Base-by-base conservation (phyloP, 2,888 invertebrate species). In the Tetrapedia diversipes region DNA sequence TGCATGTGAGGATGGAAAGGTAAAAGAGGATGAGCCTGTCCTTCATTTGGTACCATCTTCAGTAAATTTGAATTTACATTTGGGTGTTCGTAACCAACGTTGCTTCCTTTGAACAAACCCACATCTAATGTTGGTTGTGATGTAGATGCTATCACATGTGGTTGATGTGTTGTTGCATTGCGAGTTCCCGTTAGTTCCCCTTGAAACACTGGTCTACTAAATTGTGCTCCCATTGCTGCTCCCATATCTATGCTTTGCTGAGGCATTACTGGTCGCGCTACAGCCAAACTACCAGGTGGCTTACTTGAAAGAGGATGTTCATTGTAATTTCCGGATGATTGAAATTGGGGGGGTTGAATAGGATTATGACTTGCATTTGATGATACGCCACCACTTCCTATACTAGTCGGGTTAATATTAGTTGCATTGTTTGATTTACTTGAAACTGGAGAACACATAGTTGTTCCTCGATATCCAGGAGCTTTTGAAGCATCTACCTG, bases 401-500 rank as follows among this genome's bases (percentile, higher is more conserved):
- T 79, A 22, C 65, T 63, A 0, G n/a, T 45, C 1, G 57, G 64
- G 7, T 27, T 69, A 0, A 86, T 81, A 51, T 82, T 88, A 41
- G 65, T 93, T 19, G 93, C 93, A 63, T 92, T 93, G 32, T 69
- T 83, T 0, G 94, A 92, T 82, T 94, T 94, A 49, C 94, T 94
- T 0, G 95, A 95, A 2, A 95, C 95, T 0, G 97, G 97, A 8
- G 96, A 96, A 90, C 96, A 96, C 79, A 96, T 95, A 51, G 95
- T 94, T 60, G 94, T 95, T 64, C 96, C 97, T 87, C 97, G 94
- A 92, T 98, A 98, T 0, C 98, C 98, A 0, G 98, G 98, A 73
- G 98, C 98, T 92, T 98, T 98, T 54, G 97, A 95, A 4, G 96
- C 96, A 92, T 98, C 97, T 77, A 95, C 97, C 93, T 95, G 92